A percentile compares a stretch with the other conserved stretches of the same genome.
Evolutionary conservation across 2,797 vertebrate species (phyloP).

Genomic region (Sebastes melanostomus): DNA sequence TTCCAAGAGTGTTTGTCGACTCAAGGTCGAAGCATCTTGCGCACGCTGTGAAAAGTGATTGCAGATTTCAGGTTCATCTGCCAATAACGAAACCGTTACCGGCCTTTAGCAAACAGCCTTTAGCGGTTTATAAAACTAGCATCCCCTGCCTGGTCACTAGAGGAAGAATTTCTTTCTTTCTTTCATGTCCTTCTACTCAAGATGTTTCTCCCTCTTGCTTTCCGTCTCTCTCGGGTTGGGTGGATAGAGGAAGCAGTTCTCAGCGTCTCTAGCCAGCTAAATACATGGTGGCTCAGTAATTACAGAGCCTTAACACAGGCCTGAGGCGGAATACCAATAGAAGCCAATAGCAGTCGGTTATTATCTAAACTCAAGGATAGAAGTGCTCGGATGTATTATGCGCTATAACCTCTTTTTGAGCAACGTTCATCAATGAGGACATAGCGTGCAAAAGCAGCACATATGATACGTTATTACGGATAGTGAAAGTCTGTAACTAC

Average conservation of each 20-base stretch:
- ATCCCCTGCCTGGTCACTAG: conserved; percentile 8
- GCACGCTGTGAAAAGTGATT: conserved; percentile 37
- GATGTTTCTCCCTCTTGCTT: conserved; percentile 28
- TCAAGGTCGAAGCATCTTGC: conserved; percentile 48
- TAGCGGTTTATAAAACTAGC: conserved; percentile 31
- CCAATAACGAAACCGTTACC: conserved; percentile 38
- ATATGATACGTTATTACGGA: not conserved
- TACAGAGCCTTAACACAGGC: conserved; percentile 74
- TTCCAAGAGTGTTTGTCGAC: conserved; percentile 68
- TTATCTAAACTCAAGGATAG: conserved; percentile 66
- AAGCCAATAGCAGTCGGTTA: conserved; percentile 65
- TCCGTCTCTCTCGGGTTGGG: conserved; percentile 44
- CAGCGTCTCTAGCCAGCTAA: conserved; percentile 69
- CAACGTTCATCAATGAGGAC: conserved; percentile 28
- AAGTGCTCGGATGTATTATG: conserved; percentile 45
- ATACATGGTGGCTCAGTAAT: conserved; percentile 78
- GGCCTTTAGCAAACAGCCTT: conserved; percentile 37
- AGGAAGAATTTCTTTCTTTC: conserved; percentile 19
- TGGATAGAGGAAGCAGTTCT: conserved; percentile 65
- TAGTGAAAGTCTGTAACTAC: not conserved
- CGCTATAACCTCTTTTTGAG: conserved; percentile 7
- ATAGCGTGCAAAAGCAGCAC: not conserved
- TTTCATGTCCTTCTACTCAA: conserved; percentile 21
- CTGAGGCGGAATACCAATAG: conserved; percentile 65
- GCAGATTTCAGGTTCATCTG: conserved; percentile 59